A percentile compares a stretch with the other conserved stretches of the same genome.
These are phyloP conservation scores for Apodemus agrarius DNA, from an alignment of 2,797 vertebrate species.

Conservation along the genomic window DNA sequence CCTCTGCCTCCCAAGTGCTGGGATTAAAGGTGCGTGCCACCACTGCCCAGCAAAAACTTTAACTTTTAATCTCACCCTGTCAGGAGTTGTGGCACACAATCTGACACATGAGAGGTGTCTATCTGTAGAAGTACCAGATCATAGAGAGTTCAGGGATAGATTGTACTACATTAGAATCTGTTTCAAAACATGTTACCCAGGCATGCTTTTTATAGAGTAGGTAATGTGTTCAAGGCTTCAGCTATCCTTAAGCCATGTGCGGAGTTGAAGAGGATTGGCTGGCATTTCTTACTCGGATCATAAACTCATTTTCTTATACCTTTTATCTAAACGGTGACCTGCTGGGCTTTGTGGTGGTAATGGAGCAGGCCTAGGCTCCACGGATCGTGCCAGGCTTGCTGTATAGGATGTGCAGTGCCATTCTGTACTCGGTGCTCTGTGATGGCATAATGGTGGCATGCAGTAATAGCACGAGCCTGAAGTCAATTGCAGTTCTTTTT, in stretches of 20 bases:
- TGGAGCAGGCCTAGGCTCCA: neutral
- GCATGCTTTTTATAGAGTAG: neutral
- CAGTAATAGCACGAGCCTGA: neutral
- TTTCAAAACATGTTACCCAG: neutral
- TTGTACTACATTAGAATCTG: neutral
- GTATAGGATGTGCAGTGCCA: neutral
- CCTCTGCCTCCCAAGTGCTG: no score
- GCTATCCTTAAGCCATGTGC: neutral
- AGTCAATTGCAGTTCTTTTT: neutral
- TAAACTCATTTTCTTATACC: neutral
- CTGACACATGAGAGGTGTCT: neutral
- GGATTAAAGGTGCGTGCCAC: no score
- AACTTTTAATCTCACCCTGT: neutral
- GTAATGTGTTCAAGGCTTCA: neutral
- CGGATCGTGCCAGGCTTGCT: neutral
- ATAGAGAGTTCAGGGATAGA: neutral
- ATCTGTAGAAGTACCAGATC: neutral
- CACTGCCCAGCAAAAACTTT: neutral
- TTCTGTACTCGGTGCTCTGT: neutral
- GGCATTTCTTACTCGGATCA: neutral
- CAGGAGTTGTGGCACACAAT: neutral
- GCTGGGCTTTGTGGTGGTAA: slow-evolving; percentile 28
- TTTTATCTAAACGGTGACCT: neutral
- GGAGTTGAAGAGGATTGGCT: neutral
- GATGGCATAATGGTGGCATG: neutral